Evolutionary conservation across 1,140 invertebrate genomes (phyloP), one percentile per base, ranked within the genome.

Genomic region (Meloidogyne hapla): DNA sequence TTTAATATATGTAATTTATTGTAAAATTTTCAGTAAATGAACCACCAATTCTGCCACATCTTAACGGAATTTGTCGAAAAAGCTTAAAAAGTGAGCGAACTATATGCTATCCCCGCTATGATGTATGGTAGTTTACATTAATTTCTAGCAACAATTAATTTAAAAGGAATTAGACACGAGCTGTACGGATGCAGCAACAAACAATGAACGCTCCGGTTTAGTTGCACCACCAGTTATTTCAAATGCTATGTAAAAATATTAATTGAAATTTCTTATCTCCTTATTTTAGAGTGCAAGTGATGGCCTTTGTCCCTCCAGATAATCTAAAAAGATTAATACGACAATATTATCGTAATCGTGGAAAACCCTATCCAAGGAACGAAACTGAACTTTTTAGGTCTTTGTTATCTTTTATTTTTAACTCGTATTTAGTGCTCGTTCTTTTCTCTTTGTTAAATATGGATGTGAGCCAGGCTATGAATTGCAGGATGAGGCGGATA

Each of bases 281-380:
- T 63, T 56, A 18, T 71, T 84, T 68, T 72, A 85, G 84, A 21
- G 85, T 86, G 1, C 85, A 83, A 9, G 80, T 86, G 15, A 87
- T 86, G 85, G 85, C 85, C 5, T 86, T 87, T 76, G 85, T 86
- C 13, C 84, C 85, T 23, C 85, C 85, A 4, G 85, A 86, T 48
- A 82, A 86, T 72, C 75, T 86, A 6, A 81, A 86, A 13, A 81
- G 82, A 69, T 77, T 86, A 13, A 87, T 86, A 25, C 75, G 80
- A 21, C 85, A 86, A 71, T 86, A 86, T 80, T 86, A 87, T 69
- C 83, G 85, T 13, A 79, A 85, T 56, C 78, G 81, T 71, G 33
- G 79, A 75, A 81, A 83, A 48, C 83, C 81, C 23, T 71, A 81
- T 40, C 84, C 84, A 8, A 85, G 82, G 61, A 80, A 87, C 67